A percentile compares a stretch with the other conserved stretches of the same genome.
Evolutionary conservation across 1,140 invertebrate species (phyloP).

Genomic region (Pollicipes pollicipes): DNA sequence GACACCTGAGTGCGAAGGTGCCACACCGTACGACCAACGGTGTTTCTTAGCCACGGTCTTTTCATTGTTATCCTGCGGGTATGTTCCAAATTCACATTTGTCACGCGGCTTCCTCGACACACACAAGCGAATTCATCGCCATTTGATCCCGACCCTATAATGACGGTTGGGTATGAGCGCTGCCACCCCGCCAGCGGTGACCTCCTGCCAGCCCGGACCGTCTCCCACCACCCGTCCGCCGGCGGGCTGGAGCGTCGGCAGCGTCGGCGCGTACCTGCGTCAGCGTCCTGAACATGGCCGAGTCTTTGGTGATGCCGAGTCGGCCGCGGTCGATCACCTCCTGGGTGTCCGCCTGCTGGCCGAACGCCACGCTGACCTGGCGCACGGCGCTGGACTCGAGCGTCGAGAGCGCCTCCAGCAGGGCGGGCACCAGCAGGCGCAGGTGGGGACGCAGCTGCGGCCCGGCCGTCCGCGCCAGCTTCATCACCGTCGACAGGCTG

Average conservation of each 20-base stretch:
- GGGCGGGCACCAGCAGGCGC: slow-evolving; percentile 55
- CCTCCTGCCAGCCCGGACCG: slow-evolving; percentile 17
- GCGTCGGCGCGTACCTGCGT: slow-evolving; percentile 39
- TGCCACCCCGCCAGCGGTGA: no score
- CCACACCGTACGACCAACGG: no score
- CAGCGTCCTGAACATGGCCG: slow-evolving; percentile 70
- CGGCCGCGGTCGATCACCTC: slow-evolving; percentile 51
- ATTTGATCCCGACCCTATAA: no score
- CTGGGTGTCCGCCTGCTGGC: slow-evolving; percentile 50
- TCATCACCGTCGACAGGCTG: slow-evolving; percentile 63
- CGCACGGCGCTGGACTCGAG: slow-evolving; percentile 34
- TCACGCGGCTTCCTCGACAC: no score
- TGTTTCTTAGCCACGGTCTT: no score
- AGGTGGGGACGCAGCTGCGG: slow-evolving; percentile 57
- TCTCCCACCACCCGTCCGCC: no score
- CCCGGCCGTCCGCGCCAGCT: slow-evolving; percentile 61
- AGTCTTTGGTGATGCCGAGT: slow-evolving; percentile 37
- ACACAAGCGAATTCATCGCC: no score
- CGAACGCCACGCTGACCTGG: background rate
- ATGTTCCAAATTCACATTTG: no score
- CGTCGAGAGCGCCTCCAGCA: slow-evolving; percentile 43
- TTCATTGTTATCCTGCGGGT: no score
- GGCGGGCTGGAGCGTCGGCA: no score
- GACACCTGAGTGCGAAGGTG: no score
- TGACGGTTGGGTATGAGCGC: no score